These are phyloP conservation scores for Schmidtea mediterranea DNA, from an alignment of 1,140 invertebrate species.

Conservation along the genomic window DNA sequence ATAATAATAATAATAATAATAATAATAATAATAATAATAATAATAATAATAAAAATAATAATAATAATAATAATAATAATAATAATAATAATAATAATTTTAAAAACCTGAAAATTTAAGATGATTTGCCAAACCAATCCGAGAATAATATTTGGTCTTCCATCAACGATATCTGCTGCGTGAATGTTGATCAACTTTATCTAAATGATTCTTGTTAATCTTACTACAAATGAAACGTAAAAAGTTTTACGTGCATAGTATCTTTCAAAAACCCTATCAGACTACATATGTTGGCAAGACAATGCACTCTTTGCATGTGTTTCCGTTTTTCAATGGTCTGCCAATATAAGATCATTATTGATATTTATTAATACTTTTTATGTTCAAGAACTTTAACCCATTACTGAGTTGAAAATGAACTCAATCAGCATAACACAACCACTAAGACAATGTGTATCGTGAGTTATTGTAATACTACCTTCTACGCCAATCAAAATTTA, in stretches of 20 bases:
- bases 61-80: too few relatives aligned
- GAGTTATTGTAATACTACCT: too few relatives aligned
- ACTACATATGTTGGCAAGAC: background rate
- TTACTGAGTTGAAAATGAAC: too few relatives aligned
- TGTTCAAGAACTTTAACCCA: too few relatives aligned
- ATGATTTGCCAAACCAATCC: slow-evolving; percentile 3
- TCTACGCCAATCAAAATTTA: too few relatives aligned
- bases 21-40: too few relatives aligned
- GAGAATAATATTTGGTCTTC: background rate
- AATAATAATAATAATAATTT: background rate
- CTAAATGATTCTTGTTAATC: background rate
- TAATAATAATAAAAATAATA: too few relatives aligned
- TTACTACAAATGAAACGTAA: background rate
- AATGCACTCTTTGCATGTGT: slow-evolving; percentile 5
- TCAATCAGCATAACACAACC: too few relatives aligned
- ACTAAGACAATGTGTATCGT: too few relatives aligned
- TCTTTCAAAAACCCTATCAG: background rate
- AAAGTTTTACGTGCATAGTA: too few relatives aligned
- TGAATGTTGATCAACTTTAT: slow-evolving; percentile 5
- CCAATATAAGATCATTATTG: background rate
- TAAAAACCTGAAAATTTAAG: background rate
- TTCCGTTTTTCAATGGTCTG: background rate
- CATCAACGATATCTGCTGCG: background rate
- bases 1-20: too few relatives aligned
- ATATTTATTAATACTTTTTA: too few relatives aligned